Evolutionary conservation across 1,140 invertebrate species (phyloP).

Genomic region (Drosophila pseudoobscura): DNA sequence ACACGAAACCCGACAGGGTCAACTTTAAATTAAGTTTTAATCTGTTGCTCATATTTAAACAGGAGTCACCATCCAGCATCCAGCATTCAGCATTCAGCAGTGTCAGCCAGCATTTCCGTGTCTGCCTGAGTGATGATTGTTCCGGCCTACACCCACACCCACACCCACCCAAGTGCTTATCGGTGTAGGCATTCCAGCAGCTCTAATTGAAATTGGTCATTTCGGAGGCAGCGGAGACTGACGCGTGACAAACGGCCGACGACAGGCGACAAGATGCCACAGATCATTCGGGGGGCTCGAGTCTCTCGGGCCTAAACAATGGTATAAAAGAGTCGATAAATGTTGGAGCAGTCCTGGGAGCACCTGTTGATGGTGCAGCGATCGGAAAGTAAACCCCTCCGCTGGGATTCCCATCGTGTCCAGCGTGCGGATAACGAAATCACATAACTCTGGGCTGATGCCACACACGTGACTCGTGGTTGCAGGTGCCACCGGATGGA

Average conservation of each 20-base stretch:
- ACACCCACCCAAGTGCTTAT: background rate
- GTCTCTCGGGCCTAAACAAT: too few species aligned
- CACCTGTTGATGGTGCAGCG: background rate
- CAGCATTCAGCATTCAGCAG: conserved; percentile 13
- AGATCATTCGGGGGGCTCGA: too few species aligned
- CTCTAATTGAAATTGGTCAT: conserved; percentile 45
- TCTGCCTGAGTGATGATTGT: background rate
- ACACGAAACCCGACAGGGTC: conserved; percentile 52
- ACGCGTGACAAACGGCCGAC: conserved; percentile 12
- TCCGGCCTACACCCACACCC: background rate
- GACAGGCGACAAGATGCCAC: conserved; percentile 13
- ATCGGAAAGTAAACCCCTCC: conserved; percentile 13
- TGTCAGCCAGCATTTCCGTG: conserved; percentile 25
- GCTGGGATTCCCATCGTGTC: conserved; percentile 14
- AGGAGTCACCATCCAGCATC: conserved; percentile 8
- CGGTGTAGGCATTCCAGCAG: conserved; percentile 13
- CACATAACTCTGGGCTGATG: conserved; percentile 38
- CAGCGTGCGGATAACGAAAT: background rate
- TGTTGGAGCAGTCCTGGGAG: too few species aligned
- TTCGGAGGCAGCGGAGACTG: conserved; percentile 5
- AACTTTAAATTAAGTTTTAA: conserved; percentile 81
- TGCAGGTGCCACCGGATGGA: conserved; percentile 6
- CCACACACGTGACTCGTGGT: conserved; percentile 19
- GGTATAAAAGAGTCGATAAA: too few species aligned
- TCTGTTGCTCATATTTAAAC: conserved; percentile 81